Base-by-base conservation (phyloP, 2,888 invertebrate species). In the Caenorhabditis doughertyi region DNA sequence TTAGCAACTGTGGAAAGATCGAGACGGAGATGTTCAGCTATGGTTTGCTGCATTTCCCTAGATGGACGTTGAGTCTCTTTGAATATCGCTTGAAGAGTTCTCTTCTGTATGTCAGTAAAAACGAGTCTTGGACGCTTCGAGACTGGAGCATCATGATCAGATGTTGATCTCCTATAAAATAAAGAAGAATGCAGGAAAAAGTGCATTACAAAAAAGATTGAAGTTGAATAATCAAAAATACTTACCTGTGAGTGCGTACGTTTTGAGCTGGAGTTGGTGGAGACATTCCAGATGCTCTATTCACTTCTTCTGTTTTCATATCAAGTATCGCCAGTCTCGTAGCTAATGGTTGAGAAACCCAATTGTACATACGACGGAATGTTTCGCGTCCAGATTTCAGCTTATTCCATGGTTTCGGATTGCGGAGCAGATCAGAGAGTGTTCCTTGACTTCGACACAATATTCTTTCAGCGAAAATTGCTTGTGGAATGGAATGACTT, bases 51-150 rank as follows among this genome's bases (percentile, higher is more conserved):
- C 90, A 91, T 89, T 81, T 91, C 91, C 16, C 90, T 81, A 5
- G 90, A 90, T 9, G 91, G 91, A 2, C 91, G 88, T 55, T 91
- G 90, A n/a, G 91, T 91, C 79, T 91, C 91, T 67, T 90, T 90
- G 89, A 91, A 91, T 55, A 91, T 90, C 23, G 91, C 90, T 89
- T 91, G 98, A 93, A 99, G 95, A 93, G 99, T 99, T 94, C 98
- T 96, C 93, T 99, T 95, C 94, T 99, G 99, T 92, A 99, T 96
- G 94, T 99, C 99, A 92, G 99, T 99, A 95, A 99, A 99, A 93
- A 99, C 99, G 94, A 99, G 95, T 92, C 99, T 96, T 90, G 99
- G 98, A 93, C 98, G 98, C 95, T 99, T 99, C 21, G 79, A 84
- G 5, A 51, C 23, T 3, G 87, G 85, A 0, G 70, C 83, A 27